phyloP scores from a whole-genome alignment of 2,113 vertebrate genomes.

The Amphiprion ocellaris region DNA sequence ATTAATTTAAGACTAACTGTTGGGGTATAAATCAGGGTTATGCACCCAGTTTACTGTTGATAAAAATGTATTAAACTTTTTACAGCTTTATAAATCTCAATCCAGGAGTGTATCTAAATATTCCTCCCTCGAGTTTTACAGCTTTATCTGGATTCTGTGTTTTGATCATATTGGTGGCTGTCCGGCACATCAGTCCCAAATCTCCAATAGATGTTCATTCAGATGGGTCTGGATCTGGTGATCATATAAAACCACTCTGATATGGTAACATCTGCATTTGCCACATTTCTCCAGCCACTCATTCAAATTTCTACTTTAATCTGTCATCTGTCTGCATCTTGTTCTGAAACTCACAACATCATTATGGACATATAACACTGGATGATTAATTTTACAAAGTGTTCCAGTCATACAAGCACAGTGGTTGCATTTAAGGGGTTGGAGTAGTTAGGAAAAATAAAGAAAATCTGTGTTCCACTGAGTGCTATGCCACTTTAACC shows the following conservation, averaged over 20 bases:
- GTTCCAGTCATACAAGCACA: too few relatives aligned
- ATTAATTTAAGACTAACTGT: neutral
- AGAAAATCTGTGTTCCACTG: neutral
- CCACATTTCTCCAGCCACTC: neutral
- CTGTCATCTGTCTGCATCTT: neutral
- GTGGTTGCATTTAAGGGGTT: too few relatives aligned
- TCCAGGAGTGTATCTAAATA: neutral
- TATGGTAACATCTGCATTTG: neutral
- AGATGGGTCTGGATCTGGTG: too few relatives aligned
- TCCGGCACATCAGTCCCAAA: neutral
- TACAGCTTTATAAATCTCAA: neutral
- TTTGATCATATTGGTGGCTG: too few relatives aligned
- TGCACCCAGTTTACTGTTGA: neutral
- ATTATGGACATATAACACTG: neutral
- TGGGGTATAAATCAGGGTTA: neutral
- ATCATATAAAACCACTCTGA: too few relatives aligned
- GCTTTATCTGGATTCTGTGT: too few relatives aligned
- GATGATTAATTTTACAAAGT: too few relatives aligned
- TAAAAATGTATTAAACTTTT: neutral
- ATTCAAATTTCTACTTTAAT: neutral
- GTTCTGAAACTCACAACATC: neutral
- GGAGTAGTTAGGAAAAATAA: conserved; percentile 26
- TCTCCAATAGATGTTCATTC: too few relatives aligned
- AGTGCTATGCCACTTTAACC: neutral
- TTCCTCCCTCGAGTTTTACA: too few relatives aligned